Evolutionary conservation across 2,113 vertebrate species (phyloP).

Genomic region (Silurus meridionalis): DNA sequence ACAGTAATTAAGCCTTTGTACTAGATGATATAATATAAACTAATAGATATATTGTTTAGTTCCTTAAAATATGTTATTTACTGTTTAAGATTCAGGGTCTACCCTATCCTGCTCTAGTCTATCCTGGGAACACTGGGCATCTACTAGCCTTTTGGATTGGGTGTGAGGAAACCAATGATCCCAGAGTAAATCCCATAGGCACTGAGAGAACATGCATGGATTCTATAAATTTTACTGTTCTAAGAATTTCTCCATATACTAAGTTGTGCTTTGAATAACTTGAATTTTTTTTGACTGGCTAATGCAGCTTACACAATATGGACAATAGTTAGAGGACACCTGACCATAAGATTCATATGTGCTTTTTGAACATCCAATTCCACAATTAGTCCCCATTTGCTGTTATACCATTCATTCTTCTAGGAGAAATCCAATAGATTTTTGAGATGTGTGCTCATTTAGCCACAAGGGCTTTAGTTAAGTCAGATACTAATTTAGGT

Average conservation of each 20-base stretch:
- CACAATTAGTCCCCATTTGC: too few species aligned
- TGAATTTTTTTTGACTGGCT: background rate
- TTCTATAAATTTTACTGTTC: too few species aligned
- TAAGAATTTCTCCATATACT: background rate
- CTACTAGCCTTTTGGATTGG: background rate
- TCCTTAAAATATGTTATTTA: background rate
- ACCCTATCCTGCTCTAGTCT: background rate
- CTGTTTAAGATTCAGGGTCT: background rate
- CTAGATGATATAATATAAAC: background rate
- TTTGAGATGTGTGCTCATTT: too few species aligned
- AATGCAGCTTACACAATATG: background rate
- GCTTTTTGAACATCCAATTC: too few species aligned
- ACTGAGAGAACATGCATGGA: background rate
- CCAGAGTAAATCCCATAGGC: background rate
- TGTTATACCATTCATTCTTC: too few species aligned
- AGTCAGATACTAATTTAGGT: too few species aligned
- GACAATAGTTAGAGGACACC: too few species aligned
- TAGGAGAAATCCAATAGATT: too few species aligned
- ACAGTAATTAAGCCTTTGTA: background rate
- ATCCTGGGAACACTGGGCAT: background rate
- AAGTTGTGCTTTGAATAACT: background rate
- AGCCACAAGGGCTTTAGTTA: too few species aligned
- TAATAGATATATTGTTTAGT: background rate
- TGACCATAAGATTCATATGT: too few species aligned
- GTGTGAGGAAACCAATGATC: background rate